phyloP scores from a whole-genome alignment of 2,888 invertebrate species.

The Phorcus lineatus region DNA sequence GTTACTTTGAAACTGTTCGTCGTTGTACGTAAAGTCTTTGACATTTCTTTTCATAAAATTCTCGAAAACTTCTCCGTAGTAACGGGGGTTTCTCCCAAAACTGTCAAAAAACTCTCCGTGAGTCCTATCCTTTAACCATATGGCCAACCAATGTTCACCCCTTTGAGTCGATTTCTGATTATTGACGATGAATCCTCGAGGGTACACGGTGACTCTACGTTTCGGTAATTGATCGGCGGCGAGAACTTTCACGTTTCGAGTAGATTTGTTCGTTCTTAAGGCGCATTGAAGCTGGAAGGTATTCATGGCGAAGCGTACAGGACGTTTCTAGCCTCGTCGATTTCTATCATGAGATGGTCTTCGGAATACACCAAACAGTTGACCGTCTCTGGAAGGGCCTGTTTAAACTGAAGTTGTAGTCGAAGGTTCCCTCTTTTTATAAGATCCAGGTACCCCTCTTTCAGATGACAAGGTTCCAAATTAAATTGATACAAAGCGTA shows the following conservation, averaged over 20 bases:
- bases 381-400: background rate
- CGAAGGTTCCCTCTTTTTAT: background rate
- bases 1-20: background rate
- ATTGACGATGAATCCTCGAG: conserved; percentile 2
- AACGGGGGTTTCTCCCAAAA: background rate
- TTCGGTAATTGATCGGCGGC: background rate
- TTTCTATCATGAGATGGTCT: conserved; percentile 16
- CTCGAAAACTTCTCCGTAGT: background rate
- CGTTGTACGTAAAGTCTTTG: background rate
- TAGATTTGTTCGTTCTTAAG: background rate
- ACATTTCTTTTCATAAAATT: background rate
- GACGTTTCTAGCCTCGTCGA: conserved; percentile 11
- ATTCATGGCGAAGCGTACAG: background rate
- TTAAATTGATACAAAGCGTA: background rate
- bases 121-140: background rate
- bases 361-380: conserved; percentile 17
- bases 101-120: conserved; percentile 23
- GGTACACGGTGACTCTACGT: background rate
- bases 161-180: background rate
- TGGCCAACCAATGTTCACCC: conserved; percentile 9
- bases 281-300: conserved; percentile 4
- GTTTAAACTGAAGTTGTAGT: background rate
- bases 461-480: background rate
- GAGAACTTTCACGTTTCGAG: background rate
- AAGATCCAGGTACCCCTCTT: background rate